Conservation (phyloP, 2,888 invertebrate species). For the Aleiodes leptofemur region DNA sequence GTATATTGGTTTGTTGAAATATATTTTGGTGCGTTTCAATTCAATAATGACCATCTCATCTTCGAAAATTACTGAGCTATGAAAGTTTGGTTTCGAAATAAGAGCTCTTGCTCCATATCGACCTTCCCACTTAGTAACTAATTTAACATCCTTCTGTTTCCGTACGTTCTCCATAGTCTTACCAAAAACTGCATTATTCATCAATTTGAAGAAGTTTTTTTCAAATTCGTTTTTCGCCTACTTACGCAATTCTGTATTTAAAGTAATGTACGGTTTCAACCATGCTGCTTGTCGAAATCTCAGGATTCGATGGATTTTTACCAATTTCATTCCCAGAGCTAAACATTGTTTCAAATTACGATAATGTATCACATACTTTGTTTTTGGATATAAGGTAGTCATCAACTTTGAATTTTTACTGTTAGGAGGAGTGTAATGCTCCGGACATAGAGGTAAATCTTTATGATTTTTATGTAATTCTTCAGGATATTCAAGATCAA, state of each 20-base stretch:
- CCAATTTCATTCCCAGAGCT: slow-evolving; percentile 55
- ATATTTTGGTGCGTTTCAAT: slow-evolving; percentile 58
- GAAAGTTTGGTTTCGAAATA: slow-evolving; percentile 65
- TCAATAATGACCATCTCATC: slow-evolving; percentile 69
- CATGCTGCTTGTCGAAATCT: slow-evolving; percentile 66
- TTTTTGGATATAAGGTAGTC: slow-evolving; percentile 27
- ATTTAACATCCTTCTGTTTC: slow-evolving; percentile 64
- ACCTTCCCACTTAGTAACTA: slow-evolving; percentile 65
- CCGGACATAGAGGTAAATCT: slow-evolving; percentile 61
- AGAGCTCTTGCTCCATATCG: slow-evolving; percentile 64
- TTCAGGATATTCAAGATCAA: slow-evolving; percentile 56
- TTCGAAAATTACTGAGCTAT: slow-evolving; percentile 62
- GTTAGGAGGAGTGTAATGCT: slow-evolving; percentile 36
- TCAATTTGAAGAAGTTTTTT: slow-evolving; percentile 62
- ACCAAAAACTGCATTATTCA: slow-evolving; percentile 38
- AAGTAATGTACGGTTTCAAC: slow-evolving; percentile 60
- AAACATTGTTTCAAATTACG: slow-evolving; percentile 63
- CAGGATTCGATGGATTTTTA: slow-evolving; percentile 61
- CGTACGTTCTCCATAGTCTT: slow-evolving; percentile 70
- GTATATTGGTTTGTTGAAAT: slow-evolving; percentile 71
- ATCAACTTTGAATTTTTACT: slow-evolving; percentile 21
- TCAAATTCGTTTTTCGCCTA: slow-evolving; percentile 65
- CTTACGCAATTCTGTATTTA: slow-evolving; percentile 66
- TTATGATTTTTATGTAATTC: slow-evolving; percentile 63
- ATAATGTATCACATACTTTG: slow-evolving; percentile 65